Percentiles rank a stretch among this genome's conserved stretches.
Conservation (phyloP, 2,797 vertebrate genomes). For the Siniperca obscura region DNA sequence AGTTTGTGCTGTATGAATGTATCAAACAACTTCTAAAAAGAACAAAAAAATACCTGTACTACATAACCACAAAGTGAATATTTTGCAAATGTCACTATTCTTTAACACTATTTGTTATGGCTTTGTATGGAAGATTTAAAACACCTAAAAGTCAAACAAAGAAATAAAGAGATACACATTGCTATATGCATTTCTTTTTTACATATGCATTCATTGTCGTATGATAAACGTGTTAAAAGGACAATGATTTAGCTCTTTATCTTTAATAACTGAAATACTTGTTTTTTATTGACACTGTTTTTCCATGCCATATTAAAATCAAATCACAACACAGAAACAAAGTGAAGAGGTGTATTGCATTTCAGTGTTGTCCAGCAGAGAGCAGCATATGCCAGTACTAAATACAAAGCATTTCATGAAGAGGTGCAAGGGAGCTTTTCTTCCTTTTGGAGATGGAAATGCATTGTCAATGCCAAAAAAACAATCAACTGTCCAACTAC, state of each 20-base stretch:
- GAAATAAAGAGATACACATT: not conserved
- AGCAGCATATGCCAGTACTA: too few relatives aligned
- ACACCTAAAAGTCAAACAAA: not conserved
- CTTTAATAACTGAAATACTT: not conserved
- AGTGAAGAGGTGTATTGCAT: not conserved
- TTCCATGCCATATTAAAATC: not conserved
- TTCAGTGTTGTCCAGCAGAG: not conserved
- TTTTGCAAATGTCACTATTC: not conserved
- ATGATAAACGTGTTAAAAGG: not conserved
- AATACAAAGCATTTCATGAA: too few relatives aligned
- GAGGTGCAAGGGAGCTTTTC: too few relatives aligned
- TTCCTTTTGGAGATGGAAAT: too few relatives aligned
- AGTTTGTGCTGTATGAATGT: too few relatives aligned
- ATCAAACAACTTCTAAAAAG: not conserved
- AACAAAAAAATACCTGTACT: not conserved
- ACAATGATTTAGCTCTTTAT: not conserved
- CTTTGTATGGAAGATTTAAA: too few relatives aligned
- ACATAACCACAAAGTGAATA: not conserved
- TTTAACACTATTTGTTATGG: not conserved
- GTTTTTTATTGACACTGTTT: not conserved
- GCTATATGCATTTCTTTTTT: not conserved
- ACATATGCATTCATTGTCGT: not conserved
- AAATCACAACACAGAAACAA: not conserved
- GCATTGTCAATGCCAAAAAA: too few relatives aligned
- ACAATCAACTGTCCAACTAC: too few relatives aligned